A percentile compares a stretch with the other conserved stretches of the same genome.
These are phyloP conservation scores for Montipora efflorescens DNA, from an alignment of 64 coral and sea anemone genomes.

Conservation along the genomic window DNA sequence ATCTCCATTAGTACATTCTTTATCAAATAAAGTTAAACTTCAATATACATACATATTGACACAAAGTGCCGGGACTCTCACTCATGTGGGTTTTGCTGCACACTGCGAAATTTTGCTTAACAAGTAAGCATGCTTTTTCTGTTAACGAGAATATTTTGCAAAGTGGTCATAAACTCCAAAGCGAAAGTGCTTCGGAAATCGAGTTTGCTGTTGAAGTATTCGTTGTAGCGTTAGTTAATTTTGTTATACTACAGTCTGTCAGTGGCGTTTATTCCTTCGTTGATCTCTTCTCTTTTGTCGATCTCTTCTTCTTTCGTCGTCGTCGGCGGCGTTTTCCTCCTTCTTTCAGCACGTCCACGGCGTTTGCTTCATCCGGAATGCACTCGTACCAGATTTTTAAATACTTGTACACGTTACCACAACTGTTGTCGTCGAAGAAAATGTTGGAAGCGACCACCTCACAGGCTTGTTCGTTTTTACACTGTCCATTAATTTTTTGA, in stretches of 20 bases:
- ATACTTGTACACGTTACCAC: conserved; percentile 99
- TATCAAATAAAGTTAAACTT: conserved; percentile 99
- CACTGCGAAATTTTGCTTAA: conserved; percentile 88
- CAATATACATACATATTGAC: conserved; percentile 99
- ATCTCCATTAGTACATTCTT: conserved; percentile 85
- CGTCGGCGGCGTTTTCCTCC: conserved; percentile 96
- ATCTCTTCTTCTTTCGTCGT: conserved; percentile 94
- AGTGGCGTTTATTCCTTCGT: conserved; percentile 60
- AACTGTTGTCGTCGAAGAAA: conserved; percentile 99
- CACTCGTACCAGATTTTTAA: conserved; percentile 99
- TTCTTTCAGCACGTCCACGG: conserved; percentile 94
- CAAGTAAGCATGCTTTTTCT: conserved; percentile 91
- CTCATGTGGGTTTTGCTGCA: conserved; percentile 71
- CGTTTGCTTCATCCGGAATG: conserved; percentile 95
- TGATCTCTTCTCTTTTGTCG: conserved; percentile 81
- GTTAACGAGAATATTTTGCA: conserved; percentile 70
- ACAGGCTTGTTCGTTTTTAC: conserved; percentile 99
- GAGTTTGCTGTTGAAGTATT: conserved; percentile 60
- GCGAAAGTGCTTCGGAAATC: conserved; percentile 56
- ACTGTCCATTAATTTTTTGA: conserved; percentile 93
- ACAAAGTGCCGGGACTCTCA: conserved; percentile 73
- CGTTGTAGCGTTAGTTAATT: conserved; percentile 41
- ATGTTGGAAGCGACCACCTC: conserved; percentile 99
- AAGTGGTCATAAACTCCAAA: conserved; percentile 53
- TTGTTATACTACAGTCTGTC: conserved; percentile 78